These are phyloP conservation scores for Phoebastria nigripes DNA, from an alignment of 2,797 vertebrate genomes.

Conservation along the genomic window DNA sequence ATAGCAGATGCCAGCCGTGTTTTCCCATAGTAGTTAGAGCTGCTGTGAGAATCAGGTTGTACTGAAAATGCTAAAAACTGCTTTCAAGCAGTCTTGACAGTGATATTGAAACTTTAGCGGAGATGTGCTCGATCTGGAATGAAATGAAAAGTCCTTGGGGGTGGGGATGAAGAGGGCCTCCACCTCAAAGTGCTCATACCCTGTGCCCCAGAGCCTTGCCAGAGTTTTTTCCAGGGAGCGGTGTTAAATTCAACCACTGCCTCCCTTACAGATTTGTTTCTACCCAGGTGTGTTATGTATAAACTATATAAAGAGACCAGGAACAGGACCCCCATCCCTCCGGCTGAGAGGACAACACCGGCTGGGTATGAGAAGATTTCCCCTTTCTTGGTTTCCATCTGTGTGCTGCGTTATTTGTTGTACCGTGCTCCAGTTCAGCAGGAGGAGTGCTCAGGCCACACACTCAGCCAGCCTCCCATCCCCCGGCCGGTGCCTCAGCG, in stretches of 20 bases:
- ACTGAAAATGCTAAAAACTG: background rate
- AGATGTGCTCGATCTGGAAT: background rate
- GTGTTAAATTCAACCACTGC: background rate
- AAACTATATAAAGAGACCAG: background rate
- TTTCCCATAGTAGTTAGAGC: rapidly evolving
- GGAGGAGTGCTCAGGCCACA: background rate
- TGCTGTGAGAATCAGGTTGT: background rate
- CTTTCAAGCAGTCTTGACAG: background rate
- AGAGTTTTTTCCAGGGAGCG: background rate
- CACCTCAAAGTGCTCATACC: background rate
- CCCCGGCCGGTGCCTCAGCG: background rate
- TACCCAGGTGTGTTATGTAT: background rate
- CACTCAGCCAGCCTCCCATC: background rate
- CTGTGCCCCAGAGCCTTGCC: background rate
- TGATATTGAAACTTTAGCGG: background rate
- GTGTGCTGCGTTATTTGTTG: background rate
- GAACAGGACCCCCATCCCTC: background rate
- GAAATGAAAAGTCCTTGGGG: background rate
- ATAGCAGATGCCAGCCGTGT: background rate
- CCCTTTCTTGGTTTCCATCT: background rate
- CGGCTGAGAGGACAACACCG: rapidly evolving
- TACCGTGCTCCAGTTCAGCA: background rate
- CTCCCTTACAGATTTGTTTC: background rate
- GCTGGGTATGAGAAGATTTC: background rate
- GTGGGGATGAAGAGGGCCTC: background rate